Evolutionary conservation across 2,113 vertebrate genomes (phyloP).

Genomic region (Barbus barbus): DNA sequence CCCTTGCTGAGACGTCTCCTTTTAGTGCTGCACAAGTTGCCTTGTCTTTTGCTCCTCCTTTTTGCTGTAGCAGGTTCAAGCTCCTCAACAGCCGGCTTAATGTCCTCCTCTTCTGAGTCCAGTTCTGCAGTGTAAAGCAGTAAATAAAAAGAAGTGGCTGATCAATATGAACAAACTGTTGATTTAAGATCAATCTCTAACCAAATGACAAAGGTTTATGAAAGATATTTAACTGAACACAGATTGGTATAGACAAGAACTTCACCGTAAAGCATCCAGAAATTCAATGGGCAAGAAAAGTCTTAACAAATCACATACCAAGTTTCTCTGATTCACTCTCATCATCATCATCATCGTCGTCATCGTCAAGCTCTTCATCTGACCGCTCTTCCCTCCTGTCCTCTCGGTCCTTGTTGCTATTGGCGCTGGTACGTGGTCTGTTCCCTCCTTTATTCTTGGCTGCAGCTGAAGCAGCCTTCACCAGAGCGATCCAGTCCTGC

Average conservation of each 20-base stretch:
- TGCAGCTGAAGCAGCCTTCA: constrained; percentile 86
- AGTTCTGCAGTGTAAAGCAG: constrained; percentile 46
- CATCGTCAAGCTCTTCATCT: constrained; percentile 71
- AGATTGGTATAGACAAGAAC: not conserved
- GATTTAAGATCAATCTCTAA: too few relatives aligned
- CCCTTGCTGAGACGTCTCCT: constrained; percentile 85
- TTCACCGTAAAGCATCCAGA: not conserved
- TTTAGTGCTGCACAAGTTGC: constrained; percentile 84
- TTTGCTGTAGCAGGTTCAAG: constrained; percentile 78
- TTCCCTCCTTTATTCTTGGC: constrained; percentile 81
- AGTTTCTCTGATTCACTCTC: constrained; percentile 63
- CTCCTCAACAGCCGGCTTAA: constrained; percentile 79
- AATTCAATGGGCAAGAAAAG: not conserved
- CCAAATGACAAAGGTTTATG: too few relatives aligned
- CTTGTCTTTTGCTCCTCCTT: constrained; percentile 83
- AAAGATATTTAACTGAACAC: too few relatives aligned
- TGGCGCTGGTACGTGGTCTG: constrained; percentile 84
- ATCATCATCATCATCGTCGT: not conserved
- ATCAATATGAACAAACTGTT: not conserved
- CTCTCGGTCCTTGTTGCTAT: constrained; percentile 88
- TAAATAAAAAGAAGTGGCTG: not conserved
- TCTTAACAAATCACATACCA: constrained; percentile 66
- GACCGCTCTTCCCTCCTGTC: constrained; percentile 79
- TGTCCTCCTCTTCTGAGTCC: constrained; percentile 82
- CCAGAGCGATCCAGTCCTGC: constrained; percentile 91